These are phyloP conservation scores for Deilephila elpenor DNA, from an alignment of 2,888 invertebrate species.

Conservation along the genomic window DNA sequence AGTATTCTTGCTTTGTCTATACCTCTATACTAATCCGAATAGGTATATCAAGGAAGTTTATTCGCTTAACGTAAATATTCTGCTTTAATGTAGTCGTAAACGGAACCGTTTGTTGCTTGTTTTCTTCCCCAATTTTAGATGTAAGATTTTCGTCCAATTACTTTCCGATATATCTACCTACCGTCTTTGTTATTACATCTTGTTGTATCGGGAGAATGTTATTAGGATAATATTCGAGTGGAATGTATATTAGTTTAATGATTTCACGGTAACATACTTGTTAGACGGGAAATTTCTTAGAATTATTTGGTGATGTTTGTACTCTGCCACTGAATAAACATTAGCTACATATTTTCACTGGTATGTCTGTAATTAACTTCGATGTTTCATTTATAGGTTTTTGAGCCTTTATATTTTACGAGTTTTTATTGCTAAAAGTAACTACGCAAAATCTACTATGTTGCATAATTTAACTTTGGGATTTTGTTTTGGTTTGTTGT, in stretches of 20 bases:
- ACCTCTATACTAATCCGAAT: not conserved
- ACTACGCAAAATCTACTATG: too few relatives aligned
- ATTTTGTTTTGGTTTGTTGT: too few relatives aligned
- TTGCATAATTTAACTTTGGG: too few relatives aligned
- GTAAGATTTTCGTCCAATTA: not conserved
- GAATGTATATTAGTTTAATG: constrained; percentile 27
- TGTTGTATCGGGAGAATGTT: not conserved
- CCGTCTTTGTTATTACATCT: not conserved
- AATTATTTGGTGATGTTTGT: too few relatives aligned
- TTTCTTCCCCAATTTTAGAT: not conserved
- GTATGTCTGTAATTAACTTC: too few relatives aligned
- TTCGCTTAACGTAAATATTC: not conserved
- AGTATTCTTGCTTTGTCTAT: constrained; percentile 3
- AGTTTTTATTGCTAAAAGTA: too few relatives aligned
- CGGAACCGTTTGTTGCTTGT: not conserved
- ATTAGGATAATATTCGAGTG: not conserved
- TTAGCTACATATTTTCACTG: too few relatives aligned
- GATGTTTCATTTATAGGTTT: too few relatives aligned
- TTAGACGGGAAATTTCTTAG: too few relatives aligned
- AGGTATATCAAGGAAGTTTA: too few relatives aligned
- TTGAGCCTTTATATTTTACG: too few relatives aligned
- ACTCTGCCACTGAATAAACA: too few relatives aligned
- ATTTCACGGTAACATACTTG: not conserved
- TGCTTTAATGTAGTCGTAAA: not conserved
- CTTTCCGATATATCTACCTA: not conserved